Percentiles rank a stretch among this genome's conserved stretches.
Evolutionary conservation across 2,113 vertebrate species (phyloP).

Genomic region (Emydura subglobosa): DNA sequence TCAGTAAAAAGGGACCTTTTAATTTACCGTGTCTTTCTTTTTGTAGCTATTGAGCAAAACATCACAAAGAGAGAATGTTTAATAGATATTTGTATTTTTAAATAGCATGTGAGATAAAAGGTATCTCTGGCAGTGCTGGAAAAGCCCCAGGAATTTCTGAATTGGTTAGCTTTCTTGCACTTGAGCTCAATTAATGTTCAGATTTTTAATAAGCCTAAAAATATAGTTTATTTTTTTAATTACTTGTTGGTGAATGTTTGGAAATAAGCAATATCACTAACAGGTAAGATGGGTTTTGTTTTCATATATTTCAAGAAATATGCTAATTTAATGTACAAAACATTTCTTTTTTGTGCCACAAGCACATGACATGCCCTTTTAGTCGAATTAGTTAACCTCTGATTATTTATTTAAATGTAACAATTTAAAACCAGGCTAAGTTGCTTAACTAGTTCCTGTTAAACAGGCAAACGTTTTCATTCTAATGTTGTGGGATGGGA

Average conservation of each 20-base stretch:
- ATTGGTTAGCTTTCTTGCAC: slow-evolving; percentile 69
- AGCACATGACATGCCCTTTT: not conserved
- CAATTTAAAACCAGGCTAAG: slow-evolving; percentile 65
- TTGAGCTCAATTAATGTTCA: slow-evolving; percentile 68
- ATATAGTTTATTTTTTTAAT: slow-evolving; percentile 57
- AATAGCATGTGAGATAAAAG: slow-evolving; percentile 72
- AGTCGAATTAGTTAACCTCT: slow-evolving; percentile 16
- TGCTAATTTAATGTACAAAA: slow-evolving; percentile 39
- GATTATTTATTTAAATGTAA: slow-evolving; percentile 77
- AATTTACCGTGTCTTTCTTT: slow-evolving; percentile 63
- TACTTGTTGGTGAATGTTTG: slow-evolving; percentile 51
- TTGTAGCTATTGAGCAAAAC: slow-evolving; percentile 68
- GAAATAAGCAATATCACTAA: slow-evolving; percentile 40
- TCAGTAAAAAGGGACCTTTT: slow-evolving; percentile 57
- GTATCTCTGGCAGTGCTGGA: slow-evolving; percentile 50
- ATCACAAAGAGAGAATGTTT: slow-evolving; percentile 33
- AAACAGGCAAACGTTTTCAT: slow-evolving; percentile 64
- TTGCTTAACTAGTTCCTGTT: slow-evolving; percentile 67
- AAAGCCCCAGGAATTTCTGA: slow-evolving; percentile 66
- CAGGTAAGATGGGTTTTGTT: slow-evolving; percentile 37
- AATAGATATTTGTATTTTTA: slow-evolving; percentile 74
- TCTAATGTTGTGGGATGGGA: slow-evolving; percentile 19
- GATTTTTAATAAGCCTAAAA: slow-evolving; percentile 63
- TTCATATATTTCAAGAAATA: slow-evolving; percentile 54
- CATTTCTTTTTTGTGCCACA: slow-evolving; percentile 57